phyloP scores from a whole-genome alignment of 2,888 invertebrate species.

The Clunio marinus region DNA sequence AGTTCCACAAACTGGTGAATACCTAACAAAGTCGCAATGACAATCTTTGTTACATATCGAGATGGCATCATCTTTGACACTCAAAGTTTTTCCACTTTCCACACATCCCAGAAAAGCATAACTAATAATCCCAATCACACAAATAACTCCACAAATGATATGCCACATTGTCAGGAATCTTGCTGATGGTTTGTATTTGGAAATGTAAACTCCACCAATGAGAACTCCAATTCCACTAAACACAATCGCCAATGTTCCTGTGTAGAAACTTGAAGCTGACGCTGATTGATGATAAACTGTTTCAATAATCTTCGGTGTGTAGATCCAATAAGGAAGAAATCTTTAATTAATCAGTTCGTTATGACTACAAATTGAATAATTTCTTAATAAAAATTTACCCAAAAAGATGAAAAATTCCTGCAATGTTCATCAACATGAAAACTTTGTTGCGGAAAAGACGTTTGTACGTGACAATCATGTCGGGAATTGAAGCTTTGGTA shows the following conservation, averaged over 20 bases:
- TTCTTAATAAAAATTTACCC: constrained; percentile 46
- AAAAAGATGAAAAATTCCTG: constrained; percentile 61
- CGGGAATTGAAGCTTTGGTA: constrained; percentile 21
- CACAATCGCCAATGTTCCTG: constrained; percentile 59
- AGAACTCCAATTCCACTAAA: constrained; percentile 56
- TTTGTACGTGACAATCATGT: constrained; percentile 57
- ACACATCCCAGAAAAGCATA: constrained; percentile 59
- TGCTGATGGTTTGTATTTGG: constrained; percentile 54
- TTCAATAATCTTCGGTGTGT: constrained; percentile 70
- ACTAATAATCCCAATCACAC: constrained; percentile 56
- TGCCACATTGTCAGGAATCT: constrained; percentile 32
- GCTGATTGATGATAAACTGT: constrained; percentile 67
- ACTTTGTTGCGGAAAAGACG: constrained; percentile 59
- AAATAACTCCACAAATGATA: constrained; percentile 51
- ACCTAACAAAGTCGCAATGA: constrained; percentile 60
- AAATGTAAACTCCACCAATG: constrained; percentile 57
- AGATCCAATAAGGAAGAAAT: constrained; percentile 55
- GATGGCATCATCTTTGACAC: constrained; percentile 42
- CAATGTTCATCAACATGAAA: constrained; percentile 62
- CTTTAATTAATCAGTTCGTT: no score
- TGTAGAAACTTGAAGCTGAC: constrained; percentile 57
- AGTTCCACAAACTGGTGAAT: constrained; percentile 62
- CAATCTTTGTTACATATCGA: constrained; percentile 57
- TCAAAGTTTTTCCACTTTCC: constrained; percentile 47
- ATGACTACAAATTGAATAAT: no score